Evolutionary conservation across 2,888 invertebrate species (phyloP).

Genomic region (Uropetala carovei): DNA sequence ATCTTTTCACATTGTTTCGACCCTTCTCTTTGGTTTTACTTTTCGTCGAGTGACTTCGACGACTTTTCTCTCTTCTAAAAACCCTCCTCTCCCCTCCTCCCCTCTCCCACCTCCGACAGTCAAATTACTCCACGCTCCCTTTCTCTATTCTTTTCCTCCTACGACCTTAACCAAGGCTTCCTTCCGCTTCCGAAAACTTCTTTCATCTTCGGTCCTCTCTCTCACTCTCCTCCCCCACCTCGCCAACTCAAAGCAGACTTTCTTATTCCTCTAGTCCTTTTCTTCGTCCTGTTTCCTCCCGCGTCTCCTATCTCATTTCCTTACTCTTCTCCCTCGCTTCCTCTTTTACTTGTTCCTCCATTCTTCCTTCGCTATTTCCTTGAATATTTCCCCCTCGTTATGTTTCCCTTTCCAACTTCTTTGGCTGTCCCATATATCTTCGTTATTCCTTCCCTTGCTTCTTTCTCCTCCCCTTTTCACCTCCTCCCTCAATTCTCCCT

Average conservation of each 20-base stretch:
- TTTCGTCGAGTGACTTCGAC: no score
- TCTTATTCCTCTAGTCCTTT: neutral
- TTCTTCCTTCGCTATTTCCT: neutral
- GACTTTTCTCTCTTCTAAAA: neutral
- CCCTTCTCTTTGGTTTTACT: neutral
- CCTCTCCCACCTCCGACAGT: neutral
- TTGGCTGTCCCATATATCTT: no score
- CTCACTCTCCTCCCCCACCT: neutral
- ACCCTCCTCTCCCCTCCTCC: neutral
- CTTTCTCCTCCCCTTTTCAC: no score
- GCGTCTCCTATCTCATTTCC: neutral
- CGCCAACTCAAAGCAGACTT: neutral
- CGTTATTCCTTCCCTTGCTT: no score
- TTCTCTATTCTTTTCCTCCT: neutral
- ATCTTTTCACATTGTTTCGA: neutral
- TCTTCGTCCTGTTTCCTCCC: neutral
- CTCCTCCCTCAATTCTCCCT: no score
- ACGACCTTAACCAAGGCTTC: neutral
- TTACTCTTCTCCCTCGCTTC: no score
- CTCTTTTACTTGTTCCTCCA: no score
- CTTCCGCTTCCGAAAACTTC: neutral
- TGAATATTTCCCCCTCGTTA: no score
- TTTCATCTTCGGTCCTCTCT: no score
- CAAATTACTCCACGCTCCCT: constrained; percentile 14
- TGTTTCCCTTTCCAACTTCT: no score